phyloP scores from a whole-genome alignment of 2,113 vertebrate species.

The Oreochromis niloticus region DNA sequence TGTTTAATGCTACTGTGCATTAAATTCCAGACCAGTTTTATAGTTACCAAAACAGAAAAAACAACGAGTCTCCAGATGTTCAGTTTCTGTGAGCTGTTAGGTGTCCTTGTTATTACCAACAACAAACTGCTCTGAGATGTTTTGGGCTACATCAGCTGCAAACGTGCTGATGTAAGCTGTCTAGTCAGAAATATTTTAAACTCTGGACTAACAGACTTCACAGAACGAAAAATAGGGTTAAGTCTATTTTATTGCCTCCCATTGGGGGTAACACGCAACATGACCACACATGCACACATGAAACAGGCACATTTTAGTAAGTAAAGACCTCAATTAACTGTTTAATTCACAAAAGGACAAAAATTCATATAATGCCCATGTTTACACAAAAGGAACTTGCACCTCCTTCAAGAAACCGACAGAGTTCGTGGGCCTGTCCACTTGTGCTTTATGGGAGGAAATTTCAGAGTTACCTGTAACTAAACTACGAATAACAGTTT shows the following conservation, averaged over 20 bases:
- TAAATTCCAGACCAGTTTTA: neutral
- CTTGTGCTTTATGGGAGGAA: neutral
- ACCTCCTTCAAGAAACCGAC: neutral
- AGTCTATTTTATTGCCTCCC: neutral
- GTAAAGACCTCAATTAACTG: neutral
- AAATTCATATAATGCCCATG: neutral
- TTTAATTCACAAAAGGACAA: neutral
- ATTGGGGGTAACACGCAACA: fast-evolving
- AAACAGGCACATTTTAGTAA: neutral
- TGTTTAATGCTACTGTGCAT: neutral
- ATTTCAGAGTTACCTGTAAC: neutral
- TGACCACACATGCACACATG: neutral
- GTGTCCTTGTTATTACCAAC: neutral
- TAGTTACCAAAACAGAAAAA: neutral
- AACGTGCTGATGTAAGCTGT: neutral
- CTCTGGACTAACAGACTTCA: neutral
- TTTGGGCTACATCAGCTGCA: neutral
- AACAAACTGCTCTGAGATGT: too few relatives aligned
- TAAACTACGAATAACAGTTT: neutral
- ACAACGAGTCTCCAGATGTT: neutral
- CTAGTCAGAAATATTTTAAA: neutral
- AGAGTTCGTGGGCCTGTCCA: neutral
- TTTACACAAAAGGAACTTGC: neutral
- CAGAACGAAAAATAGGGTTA: neutral
- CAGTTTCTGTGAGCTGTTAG: neutral